Conservation (phyloP, 2,888 invertebrate species). For the Rhagium mordax region DNA sequence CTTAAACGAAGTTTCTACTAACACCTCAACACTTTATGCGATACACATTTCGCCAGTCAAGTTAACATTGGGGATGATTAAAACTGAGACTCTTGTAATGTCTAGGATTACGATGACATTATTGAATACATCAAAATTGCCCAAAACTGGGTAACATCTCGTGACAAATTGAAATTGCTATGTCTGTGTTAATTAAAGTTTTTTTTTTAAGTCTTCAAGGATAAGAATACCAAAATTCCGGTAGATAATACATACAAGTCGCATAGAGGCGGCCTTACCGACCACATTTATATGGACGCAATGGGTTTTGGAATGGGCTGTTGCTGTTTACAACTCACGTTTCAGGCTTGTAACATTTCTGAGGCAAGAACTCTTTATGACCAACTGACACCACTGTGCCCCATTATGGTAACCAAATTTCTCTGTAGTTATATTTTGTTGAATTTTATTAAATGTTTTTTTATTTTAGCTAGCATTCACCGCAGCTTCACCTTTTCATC, state of each 20-base stretch:
- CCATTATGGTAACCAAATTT: slow-evolving; percentile 84
- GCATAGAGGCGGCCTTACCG: slow-evolving; percentile 82
- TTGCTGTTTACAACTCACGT: slow-evolving; percentile 95
- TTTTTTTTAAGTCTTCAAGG: slow-evolving; percentile 86
- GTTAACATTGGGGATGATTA: too few species aligned
- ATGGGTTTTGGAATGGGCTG: slow-evolving; percentile 99
- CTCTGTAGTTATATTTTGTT: too few species aligned
- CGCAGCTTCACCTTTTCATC: slow-evolving; percentile 95
- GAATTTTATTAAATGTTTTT: neutral
- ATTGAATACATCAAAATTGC: too few species aligned
- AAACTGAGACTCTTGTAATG: too few species aligned
- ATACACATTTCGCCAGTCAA: too few species aligned
- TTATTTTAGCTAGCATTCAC: slow-evolving; percentile 89
- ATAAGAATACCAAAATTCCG: slow-evolving; percentile 88
- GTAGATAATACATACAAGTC: slow-evolving; percentile 82
- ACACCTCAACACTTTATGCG: too few species aligned
- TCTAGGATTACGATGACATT: too few species aligned
- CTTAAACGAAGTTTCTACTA: too few species aligned
- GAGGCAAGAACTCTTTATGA: slow-evolving; percentile 98
- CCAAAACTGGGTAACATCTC: too few species aligned
- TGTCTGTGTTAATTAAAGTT: neutral
- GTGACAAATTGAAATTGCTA: too few species aligned
- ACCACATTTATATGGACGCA: slow-evolving; percentile 98
- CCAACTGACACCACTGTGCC: slow-evolving; percentile 96
- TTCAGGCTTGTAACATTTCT: slow-evolving; percentile 96